Conservation (phyloP, 2,888 invertebrate genomes). For the Dryobota labecula region DNA sequence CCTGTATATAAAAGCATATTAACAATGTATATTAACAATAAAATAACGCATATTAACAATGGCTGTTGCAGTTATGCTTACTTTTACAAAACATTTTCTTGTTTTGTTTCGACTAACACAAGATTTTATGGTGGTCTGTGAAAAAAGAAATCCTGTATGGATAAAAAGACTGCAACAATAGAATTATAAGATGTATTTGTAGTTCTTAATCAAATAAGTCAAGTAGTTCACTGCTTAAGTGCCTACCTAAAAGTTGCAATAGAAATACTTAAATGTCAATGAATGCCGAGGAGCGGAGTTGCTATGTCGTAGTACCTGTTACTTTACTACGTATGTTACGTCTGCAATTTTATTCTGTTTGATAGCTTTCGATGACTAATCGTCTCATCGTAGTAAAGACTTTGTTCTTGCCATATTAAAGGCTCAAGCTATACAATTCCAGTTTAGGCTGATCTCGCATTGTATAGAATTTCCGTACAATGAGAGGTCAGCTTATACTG, state of each 20-base stretch:
- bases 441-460: too few relatives aligned
- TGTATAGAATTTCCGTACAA: too few relatives aligned
- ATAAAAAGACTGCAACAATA: slow-evolving; percentile 17
- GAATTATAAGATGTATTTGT: neutral
- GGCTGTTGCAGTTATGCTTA: slow-evolving; percentile 20
- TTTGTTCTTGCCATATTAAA: too few relatives aligned
- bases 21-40: too few relatives aligned
- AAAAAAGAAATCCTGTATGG: neutral
- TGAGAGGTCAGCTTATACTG: too few relatives aligned
- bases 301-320: neutral
- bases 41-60: slow-evolving; percentile 48
- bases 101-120: slow-evolving; percentile 35
- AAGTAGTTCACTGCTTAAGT: too few relatives aligned
- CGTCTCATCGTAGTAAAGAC: too few relatives aligned
- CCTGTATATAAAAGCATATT: slow-evolving; percentile 36
- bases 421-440: too few relatives aligned
- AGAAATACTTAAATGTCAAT: neutral
- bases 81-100: slow-evolving; percentile 46
- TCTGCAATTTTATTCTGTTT: too few relatives aligned
- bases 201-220: neutral
- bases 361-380: too few relatives aligned
- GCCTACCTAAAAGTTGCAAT: too few relatives aligned
- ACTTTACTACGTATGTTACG: too few relatives aligned
- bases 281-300: neutral
- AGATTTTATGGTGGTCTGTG: slow-evolving; percentile 34